Conservation (phyloP, 2,888 invertebrate species). For the Neria commutata region DNA sequence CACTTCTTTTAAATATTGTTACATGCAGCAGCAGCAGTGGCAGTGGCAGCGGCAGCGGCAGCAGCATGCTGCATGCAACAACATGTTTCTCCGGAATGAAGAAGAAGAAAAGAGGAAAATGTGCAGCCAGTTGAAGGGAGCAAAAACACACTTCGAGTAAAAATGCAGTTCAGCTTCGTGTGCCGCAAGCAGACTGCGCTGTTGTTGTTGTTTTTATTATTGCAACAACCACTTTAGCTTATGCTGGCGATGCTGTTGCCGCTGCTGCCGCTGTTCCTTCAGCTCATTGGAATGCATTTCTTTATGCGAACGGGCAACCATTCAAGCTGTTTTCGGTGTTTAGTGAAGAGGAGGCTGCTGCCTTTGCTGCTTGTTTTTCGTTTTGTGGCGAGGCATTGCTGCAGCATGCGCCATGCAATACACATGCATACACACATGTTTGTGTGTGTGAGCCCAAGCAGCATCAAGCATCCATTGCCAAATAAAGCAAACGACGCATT, state of each 20-base stretch:
- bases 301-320: slow-evolving; percentile 34
- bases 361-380: slow-evolving; percentile 25
- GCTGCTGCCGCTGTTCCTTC: slow-evolving; percentile 26
- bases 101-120: slow-evolving; percentile 4
- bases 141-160: slow-evolving; percentile 42
- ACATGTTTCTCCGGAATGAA: slow-evolving; percentile 11
- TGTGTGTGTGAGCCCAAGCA: not conserved
- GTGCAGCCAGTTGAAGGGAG: slow-evolving; percentile 23
- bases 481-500: slow-evolving; percentile 55
- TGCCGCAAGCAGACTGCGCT: slow-evolving; percentile 47
- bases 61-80: slow-evolving; percentile 37
- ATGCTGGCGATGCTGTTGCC: slow-evolving; percentile 22
- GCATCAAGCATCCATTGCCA: slow-evolving; percentile 35
- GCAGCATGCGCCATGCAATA: not conserved
- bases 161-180: slow-evolving; percentile 50
- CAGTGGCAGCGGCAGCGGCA: slow-evolving; percentile 18
- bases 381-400: not conserved
- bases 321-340: slow-evolving; percentile 48
- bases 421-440: not conserved
- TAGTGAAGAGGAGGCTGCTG: slow-evolving; percentile 33
- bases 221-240: slow-evolving; percentile 34
- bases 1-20: not conserved
- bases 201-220: slow-evolving; percentile 13
- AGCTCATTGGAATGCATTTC: slow-evolving; percentile 51
- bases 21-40: slow-evolving; percentile 19